phyloP scores from a whole-genome alignment of 1,140 invertebrate species.

The Campoletis sonorensis region DNA sequence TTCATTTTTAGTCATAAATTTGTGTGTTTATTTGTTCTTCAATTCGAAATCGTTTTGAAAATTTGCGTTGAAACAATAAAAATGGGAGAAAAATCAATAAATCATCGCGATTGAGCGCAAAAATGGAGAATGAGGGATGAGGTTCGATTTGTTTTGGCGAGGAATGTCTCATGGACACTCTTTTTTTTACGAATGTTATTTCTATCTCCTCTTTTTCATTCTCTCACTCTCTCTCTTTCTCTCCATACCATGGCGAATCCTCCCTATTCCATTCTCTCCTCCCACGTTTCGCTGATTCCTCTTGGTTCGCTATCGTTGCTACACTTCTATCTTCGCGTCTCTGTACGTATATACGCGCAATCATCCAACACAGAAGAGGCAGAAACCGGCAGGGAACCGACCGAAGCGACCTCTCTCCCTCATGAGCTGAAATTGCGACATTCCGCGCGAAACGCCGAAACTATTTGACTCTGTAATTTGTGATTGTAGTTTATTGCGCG shows the following conservation, averaged over 20 bases:
- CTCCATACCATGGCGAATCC: conserved; percentile 35
- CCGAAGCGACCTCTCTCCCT: conserved; percentile 56
- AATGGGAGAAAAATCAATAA: background rate
- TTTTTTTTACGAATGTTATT: conserved; percentile 20
- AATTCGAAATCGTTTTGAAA: background rate
- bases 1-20: too few species aligned
- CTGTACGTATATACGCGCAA: background rate
- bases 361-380: conserved; percentile 14
- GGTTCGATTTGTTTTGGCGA: background rate
- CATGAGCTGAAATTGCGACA: conserved; percentile 76
- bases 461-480: conserved; percentile 77
- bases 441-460: conserved; percentile 76
- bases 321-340: conserved; percentile 22
- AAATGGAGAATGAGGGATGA: background rate
- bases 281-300: conserved; percentile 56
- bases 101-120: too few species aligned
- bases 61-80: background rate
- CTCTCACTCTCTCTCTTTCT: conserved; percentile 36
- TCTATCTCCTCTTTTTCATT: conserved; percentile 34
- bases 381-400: conserved; percentile 23
- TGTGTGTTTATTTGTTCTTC: too few species aligned
- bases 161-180: background rate
- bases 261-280: conserved; percentile 48
- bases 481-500: conserved; percentile 77
- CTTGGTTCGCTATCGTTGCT: conserved; percentile 45